A percentile compares a stretch with the other conserved stretches of the same genome.
phyloP scores from a whole-genome alignment of 1,140 invertebrate genomes.

The Himalopsyche phryganea region DNA sequence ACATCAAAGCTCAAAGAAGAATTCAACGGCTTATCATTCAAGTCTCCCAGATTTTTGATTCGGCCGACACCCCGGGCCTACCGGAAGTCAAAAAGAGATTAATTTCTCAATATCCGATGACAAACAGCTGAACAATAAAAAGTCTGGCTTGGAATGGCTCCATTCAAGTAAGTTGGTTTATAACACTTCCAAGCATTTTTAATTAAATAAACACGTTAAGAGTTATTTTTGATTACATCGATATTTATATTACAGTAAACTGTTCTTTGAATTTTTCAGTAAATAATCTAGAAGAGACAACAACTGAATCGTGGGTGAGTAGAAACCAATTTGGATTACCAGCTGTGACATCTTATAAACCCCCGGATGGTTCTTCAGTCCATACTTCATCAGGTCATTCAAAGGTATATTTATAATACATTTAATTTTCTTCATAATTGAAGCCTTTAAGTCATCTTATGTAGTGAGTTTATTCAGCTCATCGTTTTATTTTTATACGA shows the following conservation, averaged over 20 bases:
- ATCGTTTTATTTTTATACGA: no score
- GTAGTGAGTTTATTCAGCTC: no score
- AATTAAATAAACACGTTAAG: no score
- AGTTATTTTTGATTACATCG: no score
- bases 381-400: constrained; percentile 45
- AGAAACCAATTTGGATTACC: constrained; percentile 23
- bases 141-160: constrained; percentile 44
- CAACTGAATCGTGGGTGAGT: constrained; percentile 27
- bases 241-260: no score
- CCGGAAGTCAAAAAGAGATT: constrained; percentile 35
- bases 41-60: constrained; percentile 58
- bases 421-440: background rate
- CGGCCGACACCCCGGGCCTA: constrained; percentile 53
- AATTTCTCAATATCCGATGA: constrained; percentile 39
- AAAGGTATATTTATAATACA: constrained; percentile 41
- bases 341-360: constrained; percentile 25
- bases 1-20: constrained; percentile 35
- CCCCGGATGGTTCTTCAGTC: constrained; percentile 23
- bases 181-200: no score
- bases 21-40: constrained; percentile 45
- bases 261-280: no score
- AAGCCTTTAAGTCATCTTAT: background rate
- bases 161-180: constrained; percentile 51
- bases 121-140: constrained; percentile 36
- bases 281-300: constrained; percentile 51